Evolutionary conservation across 2,888 invertebrate genomes (phyloP).

Genomic region (Yponomeuta sedellus): DNA sequence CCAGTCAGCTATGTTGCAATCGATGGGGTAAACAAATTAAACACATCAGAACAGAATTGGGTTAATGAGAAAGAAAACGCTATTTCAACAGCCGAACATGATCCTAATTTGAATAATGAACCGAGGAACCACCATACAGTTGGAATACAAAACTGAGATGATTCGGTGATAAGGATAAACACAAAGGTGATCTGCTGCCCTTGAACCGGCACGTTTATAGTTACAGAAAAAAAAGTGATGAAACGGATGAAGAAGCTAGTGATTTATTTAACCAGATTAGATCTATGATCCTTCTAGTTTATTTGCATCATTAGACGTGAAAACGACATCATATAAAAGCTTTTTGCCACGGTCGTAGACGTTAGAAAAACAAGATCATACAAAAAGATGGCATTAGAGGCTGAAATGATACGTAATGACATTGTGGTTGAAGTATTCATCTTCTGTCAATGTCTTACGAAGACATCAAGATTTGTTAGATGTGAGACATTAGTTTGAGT

Average conservation of each 20-base stretch:
- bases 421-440: no score
- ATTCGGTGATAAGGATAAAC: constrained; percentile 55
- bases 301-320: background rate
- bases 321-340: background rate
- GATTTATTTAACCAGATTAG: constrained; percentile 3
- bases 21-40: background rate
- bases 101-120: constrained; percentile 14
- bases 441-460: no score
- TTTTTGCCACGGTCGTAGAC: background rate
- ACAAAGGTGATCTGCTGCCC: constrained; percentile 62
- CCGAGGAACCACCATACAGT: constrained; percentile 22
- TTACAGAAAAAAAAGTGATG: constrained; percentile 1
- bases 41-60: background rate
- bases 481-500: no score
- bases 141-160: constrained; percentile 48
- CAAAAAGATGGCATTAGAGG: background rate
- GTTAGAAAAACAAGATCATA: background rate
- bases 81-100: background rate
- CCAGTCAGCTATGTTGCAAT: background rate
- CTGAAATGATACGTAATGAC: no score
- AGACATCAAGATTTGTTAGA: no score
- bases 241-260: background rate
- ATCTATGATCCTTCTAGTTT: background rate
- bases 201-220: constrained; percentile 57
- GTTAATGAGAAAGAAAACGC: background rate